phyloP scores from a whole-genome alignment of 2,113 vertebrate genomes.

The Antigone vipio region DNA sequence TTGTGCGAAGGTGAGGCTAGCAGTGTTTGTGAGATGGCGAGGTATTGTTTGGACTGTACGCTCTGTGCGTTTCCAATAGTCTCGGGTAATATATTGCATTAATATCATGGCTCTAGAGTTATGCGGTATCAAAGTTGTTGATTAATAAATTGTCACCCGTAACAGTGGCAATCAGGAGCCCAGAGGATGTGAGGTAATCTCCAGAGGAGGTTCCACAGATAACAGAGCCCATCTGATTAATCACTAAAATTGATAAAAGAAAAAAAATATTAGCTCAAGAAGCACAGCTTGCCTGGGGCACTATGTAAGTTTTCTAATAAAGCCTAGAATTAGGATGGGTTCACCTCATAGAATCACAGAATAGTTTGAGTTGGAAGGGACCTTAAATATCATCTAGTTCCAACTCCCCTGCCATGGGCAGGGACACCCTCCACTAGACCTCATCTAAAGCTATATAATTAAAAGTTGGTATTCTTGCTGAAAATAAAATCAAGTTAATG shows the following conservation, averaged over 20 bases:
- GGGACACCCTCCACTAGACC: too few relatives aligned
- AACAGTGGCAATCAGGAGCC: not conserved
- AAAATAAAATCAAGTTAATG: not conserved
- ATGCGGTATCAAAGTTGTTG: not conserved
- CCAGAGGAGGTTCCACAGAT: not conserved
- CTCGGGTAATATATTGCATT: not conserved
- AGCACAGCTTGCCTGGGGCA: not conserved
- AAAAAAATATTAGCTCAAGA: not conserved
- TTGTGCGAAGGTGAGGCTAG: slow-evolving; percentile 88
- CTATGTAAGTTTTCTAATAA: not conserved
- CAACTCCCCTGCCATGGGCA: too few relatives aligned
- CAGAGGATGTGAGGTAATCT: not conserved
- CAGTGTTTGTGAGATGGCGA: accelerated
- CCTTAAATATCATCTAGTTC: too few relatives aligned
- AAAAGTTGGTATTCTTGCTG: not conserved
- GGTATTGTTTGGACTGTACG: accelerated
- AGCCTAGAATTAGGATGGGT: not conserved
- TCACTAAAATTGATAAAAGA: not conserved
- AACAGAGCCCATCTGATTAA: not conserved
- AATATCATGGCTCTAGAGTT: not conserved
- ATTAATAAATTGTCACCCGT: not conserved
- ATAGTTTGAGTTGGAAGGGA: too few relatives aligned
- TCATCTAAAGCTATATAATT: not conserved
- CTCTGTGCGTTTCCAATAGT: accelerated
- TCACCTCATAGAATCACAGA: not conserved